A percentile compares a stretch with the other conserved stretches of the same genome.
Evolutionary conservation across 2,113 vertebrate genomes (phyloP).

Genomic region (Anseranas semipalmata): DNA sequence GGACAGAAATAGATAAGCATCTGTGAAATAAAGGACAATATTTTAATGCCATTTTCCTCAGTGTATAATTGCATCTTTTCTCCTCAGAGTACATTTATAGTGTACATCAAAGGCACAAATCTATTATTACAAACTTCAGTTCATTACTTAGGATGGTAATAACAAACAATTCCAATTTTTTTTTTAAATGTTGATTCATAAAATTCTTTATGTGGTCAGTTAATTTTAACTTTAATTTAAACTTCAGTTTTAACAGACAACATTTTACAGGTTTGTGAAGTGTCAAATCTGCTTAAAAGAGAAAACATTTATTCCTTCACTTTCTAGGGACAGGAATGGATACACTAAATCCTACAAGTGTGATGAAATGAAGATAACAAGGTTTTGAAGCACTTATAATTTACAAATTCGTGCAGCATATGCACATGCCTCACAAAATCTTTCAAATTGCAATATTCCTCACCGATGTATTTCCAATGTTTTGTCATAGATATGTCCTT

Average conservation of each 20-base stretch:
- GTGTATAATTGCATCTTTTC: conserved; percentile 2
- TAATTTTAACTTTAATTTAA: conserved; percentile 6
- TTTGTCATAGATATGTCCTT: neutral
- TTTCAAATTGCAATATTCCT: neutral
- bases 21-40: conserved; percentile 20
- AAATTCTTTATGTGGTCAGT: conserved; percentile 22
- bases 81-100: conserved; percentile 1
- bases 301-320: neutral
- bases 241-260: neutral
- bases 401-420: neutral
- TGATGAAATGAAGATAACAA: neutral
- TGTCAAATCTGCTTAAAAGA: neutral
- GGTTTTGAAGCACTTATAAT: neutral
- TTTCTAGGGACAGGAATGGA: neutral
- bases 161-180: neutral
- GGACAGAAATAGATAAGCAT: conserved; percentile 16
- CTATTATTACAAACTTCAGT: conserved; percentile 25
- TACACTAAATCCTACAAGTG: neutral
- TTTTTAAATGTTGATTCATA: conserved; percentile 17
- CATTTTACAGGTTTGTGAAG: neutral
- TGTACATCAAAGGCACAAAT: conserved; percentile 23
- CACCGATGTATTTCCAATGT: neutral
- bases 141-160: conserved; percentile 10
- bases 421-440: neutral
- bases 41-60: conserved; percentile 8